A percentile compares a stretch with the other conserved stretches of the same genome.
phyloP scores from a whole-genome alignment of 2,113 vertebrate genomes.

The Oxygymnocypris stewartii region DNA sequence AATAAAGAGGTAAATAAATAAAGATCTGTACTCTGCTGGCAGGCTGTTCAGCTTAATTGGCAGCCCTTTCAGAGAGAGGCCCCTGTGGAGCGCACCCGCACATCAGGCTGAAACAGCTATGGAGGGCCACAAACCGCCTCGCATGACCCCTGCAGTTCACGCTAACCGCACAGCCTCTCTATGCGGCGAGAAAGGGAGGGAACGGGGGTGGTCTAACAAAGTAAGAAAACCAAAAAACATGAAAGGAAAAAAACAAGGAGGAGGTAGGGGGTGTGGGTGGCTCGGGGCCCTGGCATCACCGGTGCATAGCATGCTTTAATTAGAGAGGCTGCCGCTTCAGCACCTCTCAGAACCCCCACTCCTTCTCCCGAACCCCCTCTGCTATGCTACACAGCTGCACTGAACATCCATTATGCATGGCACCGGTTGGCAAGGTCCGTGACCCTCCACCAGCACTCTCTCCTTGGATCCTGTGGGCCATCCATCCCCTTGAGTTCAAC shows the following conservation, averaged over 20 bases:
- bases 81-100: slow-evolving; percentile 61
- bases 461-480: not conserved
- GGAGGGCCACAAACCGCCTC: slow-evolving; percentile 63
- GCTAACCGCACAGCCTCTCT: slow-evolving; percentile 67
- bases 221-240: slow-evolving; percentile 11
- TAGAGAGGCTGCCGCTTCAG: slow-evolving; percentile 70
- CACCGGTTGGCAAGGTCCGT: slow-evolving; percentile 54
- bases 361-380: not conserved
- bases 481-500: not conserved
- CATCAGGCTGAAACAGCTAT: slow-evolving; percentile 65
- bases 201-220: slow-evolving; percentile 44
- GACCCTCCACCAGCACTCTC: slow-evolving; percentile 48
- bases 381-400: slow-evolving; percentile 61
- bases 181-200: not conserved
- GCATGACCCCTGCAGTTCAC: slow-evolving; percentile 63
- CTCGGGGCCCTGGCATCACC: slow-evolving; percentile 62
- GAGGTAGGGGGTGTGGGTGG: slow-evolving; percentile 58
- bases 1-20: slow-evolving; percentile 69
- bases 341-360: slow-evolving; percentile 58
- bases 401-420: slow-evolving; percentile 70
- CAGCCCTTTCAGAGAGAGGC: slow-evolving; percentile 65
- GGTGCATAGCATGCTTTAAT: slow-evolving; percentile 72
- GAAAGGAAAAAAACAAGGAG: slow-evolving; percentile 33
- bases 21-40: slow-evolving; percentile 69
- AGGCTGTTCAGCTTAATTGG: slow-evolving; percentile 69